Conservation (phyloP, 2,113 vertebrate genomes). For the Ageneiosus marmoratus region DNA sequence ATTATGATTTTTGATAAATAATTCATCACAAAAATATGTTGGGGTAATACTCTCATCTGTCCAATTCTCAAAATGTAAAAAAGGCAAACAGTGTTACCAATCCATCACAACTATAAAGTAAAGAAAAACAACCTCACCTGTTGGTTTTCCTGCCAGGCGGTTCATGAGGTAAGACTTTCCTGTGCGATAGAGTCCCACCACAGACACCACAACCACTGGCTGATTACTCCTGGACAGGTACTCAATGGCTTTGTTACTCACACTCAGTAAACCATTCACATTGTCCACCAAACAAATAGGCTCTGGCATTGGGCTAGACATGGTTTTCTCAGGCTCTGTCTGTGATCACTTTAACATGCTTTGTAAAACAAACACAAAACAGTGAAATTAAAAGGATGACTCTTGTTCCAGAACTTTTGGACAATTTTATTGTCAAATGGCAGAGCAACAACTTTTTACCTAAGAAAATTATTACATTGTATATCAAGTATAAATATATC, state of each 20-base stretch:
- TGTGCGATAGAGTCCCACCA: slow-evolving; percentile 55
- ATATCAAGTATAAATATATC: too few relatives aligned
- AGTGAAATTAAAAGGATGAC: too few relatives aligned
- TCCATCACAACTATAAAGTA: not conserved
- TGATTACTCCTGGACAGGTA: slow-evolving; percentile 32
- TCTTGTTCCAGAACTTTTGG: too few relatives aligned
- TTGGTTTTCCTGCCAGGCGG: slow-evolving; percentile 45
- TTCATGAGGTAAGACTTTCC: slow-evolving; percentile 63
- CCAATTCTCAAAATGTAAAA: not conserved
- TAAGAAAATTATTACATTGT: too few relatives aligned
- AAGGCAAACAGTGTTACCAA: not conserved
- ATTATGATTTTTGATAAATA: too few relatives aligned
- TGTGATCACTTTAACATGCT: too few relatives aligned
- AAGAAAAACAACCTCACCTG: slow-evolving; percentile 30
- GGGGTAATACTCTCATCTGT: not conserved
- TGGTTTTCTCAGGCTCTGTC: not conserved
- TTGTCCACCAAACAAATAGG: slow-evolving; percentile 49
- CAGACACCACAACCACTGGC: slow-evolving; percentile 57
- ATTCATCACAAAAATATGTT: too few relatives aligned
- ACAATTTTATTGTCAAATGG: too few relatives aligned
- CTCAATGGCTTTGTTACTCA: slow-evolving; percentile 26
- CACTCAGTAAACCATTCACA: slow-evolving; percentile 1
- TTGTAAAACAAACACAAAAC: too few relatives aligned
- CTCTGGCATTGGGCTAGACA: slow-evolving; percentile 25
- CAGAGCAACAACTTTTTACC: too few relatives aligned